Evolutionary conservation across 2,113 vertebrate genomes (phyloP).

Genomic region (Lathamus discolor): DNA sequence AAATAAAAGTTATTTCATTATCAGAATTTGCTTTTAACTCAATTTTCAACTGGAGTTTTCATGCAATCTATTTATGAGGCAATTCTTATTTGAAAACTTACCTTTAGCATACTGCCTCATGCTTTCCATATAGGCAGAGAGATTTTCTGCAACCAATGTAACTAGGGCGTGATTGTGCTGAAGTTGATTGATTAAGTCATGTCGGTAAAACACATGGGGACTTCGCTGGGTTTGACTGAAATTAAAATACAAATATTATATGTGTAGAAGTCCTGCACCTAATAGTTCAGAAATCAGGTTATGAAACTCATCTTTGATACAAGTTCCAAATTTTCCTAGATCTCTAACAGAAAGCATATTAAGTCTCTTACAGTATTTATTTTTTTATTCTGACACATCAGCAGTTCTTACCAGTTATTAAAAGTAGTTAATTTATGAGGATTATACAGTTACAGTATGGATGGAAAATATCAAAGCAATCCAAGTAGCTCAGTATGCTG

Average conservation of each 20-base stretch:
- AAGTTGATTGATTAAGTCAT: conserved; percentile 99
- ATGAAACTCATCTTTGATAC: background rate
- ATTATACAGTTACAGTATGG: background rate
- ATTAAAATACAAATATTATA: conserved; percentile 61
- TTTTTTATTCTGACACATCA: background rate
- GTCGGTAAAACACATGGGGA: conserved; percentile 97
- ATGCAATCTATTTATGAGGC: background rate
- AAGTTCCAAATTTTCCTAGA: background rate
- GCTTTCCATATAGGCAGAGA: conserved; percentile 98
- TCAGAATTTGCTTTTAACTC: background rate
- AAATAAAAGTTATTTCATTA: background rate
- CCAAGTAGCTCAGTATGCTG: background rate
- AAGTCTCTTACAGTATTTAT: background rate
- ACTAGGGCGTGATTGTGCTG: conserved; percentile 99
- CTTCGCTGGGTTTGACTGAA: conserved; percentile 96
- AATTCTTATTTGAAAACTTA: conserved; percentile 56
- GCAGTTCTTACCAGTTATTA: background rate
- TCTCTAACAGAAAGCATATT: background rate
- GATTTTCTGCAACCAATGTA: conserved; percentile 97
- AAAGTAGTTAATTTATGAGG: background rate
- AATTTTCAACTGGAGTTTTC: background rate
- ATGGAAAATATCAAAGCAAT: background rate
- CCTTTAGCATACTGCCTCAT: conserved; percentile 98
- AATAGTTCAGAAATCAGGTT: background rate
- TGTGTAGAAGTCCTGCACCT: background rate